phyloP scores from a whole-genome alignment of 2,113 vertebrate genomes.

The Ciconia maguari region DNA sequence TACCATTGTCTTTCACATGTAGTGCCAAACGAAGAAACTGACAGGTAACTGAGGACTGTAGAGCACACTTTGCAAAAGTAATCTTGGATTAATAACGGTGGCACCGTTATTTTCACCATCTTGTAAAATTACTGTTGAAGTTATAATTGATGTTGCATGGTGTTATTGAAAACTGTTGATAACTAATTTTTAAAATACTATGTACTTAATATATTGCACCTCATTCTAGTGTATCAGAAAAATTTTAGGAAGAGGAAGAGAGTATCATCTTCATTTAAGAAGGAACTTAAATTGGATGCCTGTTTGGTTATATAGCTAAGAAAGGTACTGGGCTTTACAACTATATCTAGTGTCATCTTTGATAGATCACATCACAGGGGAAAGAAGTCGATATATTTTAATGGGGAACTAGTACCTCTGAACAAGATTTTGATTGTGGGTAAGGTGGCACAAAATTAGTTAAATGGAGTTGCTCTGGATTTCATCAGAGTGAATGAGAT shows the following conservation, averaged over 20 bases:
- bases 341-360: background rate
- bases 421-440: background rate
- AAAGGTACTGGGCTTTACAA: background rate
- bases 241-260: background rate
- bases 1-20: background rate
- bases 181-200: background rate
- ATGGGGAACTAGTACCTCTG: background rate
- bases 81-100: background rate
- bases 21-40: background rate
- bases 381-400: background rate
- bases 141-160: background rate
- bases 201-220: background rate
- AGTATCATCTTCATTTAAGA: background rate
- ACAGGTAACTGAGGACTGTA: background rate
- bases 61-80: background rate
- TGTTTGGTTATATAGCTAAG: background rate
- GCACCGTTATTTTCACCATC: background rate
- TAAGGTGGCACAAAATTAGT: background rate
- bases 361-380: background rate
- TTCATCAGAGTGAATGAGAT: background rate
- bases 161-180: background rate
- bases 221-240: background rate
- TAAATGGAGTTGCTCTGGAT: background rate
- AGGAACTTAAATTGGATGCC: background rate
- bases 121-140: background rate